Evolutionary conservation across 2,888 invertebrate species (phyloP).

Genomic region (Atrina japonica): DNA sequence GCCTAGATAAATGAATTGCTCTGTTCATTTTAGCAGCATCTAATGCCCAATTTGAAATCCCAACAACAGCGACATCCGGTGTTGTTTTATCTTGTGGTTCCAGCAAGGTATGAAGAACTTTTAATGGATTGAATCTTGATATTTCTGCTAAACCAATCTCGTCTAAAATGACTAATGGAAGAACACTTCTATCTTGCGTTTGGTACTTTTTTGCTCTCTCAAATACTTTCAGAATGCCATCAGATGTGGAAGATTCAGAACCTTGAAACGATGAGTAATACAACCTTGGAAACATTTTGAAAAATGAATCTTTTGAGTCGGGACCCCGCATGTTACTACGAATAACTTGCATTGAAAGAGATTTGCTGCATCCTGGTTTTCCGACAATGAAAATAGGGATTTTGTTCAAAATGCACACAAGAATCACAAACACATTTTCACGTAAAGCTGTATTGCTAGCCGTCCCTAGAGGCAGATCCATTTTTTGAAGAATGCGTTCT

Average conservation of each 20-base stretch:
- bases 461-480: slow-evolving; percentile 59
- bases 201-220: slow-evolving; percentile 63
- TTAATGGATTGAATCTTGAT: slow-evolving; percentile 68
- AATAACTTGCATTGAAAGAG: slow-evolving; percentile 64
- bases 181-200: slow-evolving; percentile 49
- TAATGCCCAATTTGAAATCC: slow-evolving; percentile 69
- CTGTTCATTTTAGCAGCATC: slow-evolving; percentile 75
- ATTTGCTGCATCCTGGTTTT: slow-evolving; percentile 69
- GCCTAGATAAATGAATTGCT: slow-evolving; percentile 66
- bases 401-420: slow-evolving; percentile 62
- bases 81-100: slow-evolving; percentile 56
- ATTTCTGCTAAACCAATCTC: slow-evolving; percentile 71
- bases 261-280: slow-evolving; percentile 67
- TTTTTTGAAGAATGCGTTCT: slow-evolving; percentile 55
- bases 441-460: slow-evolving; percentile 62
- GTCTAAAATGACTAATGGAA: slow-evolving; percentile 69
- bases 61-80: slow-evolving; percentile 68
- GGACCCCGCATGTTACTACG: slow-evolving; percentile 62
- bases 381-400: slow-evolving; percentile 68
- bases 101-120: slow-evolving; percentile 65
- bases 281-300: slow-evolving; percentile 56
- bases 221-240: slow-evolving; percentile 67
- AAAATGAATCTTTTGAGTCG: slow-evolving; percentile 60
- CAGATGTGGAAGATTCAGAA: slow-evolving; percentile 68
- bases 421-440: slow-evolving; percentile 67